Evolutionary conservation across 2,797 vertebrate species (phyloP).

Genomic region (Hafferia zeledoni): DNA sequence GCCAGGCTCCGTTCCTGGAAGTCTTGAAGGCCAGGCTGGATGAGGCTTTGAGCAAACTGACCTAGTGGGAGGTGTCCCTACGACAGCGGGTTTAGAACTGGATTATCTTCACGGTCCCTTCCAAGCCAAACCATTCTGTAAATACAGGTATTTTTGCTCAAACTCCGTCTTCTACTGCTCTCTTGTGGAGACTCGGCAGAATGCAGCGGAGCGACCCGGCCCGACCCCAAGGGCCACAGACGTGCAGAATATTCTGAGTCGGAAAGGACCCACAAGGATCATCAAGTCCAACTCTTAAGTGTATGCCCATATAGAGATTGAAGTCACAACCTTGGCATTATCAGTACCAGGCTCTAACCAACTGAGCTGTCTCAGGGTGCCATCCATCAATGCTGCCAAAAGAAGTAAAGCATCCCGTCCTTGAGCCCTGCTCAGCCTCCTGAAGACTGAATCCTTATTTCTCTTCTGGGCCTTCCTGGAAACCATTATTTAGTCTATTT

Average conservation of each 20-base stretch:
- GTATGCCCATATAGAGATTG: background rate
- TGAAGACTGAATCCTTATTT: too few species aligned
- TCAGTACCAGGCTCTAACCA: background rate
- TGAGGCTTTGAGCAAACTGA: background rate
- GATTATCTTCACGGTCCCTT: too few species aligned
- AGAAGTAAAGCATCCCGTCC: background rate
- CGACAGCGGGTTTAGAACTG: background rate
- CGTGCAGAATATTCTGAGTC: too few species aligned
- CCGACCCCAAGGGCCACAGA: background rate
- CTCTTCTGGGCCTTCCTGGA: background rate
- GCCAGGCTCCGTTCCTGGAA: background rate
- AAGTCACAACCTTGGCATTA: background rate
- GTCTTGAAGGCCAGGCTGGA: background rate
- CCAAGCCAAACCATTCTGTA: accelerated
- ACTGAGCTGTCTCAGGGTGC: background rate
- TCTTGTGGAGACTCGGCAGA: background rate
- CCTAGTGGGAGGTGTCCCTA: background rate
- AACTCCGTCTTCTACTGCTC: constrained; percentile 5
- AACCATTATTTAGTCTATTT: background rate
- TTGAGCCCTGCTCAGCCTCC: background rate
- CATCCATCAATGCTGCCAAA: accelerated
- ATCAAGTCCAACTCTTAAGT: background rate
- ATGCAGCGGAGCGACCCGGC: background rate
- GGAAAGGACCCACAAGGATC: background rate
- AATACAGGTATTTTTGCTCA: background rate